Percentiles rank a stretch among this genome's conserved stretches.
Evolutionary conservation across 2,113 vertebrate species (phyloP).

Genomic region (Pseudorectes ferrugineus): DNA sequence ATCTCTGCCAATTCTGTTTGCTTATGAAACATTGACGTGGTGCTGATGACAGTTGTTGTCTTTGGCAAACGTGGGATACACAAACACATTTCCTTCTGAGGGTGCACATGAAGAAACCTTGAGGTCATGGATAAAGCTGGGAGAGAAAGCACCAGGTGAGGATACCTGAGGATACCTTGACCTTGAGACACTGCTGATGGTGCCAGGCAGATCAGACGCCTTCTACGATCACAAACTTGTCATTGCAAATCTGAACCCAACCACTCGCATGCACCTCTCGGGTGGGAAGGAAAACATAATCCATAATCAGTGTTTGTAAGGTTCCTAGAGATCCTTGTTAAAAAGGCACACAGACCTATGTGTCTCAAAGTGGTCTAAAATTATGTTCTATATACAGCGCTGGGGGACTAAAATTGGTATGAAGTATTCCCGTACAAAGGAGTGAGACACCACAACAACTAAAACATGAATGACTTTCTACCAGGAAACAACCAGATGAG

Average conservation of each 20-base stretch:
- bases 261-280: background rate
- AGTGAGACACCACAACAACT: background rate
- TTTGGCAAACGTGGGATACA: background rate
- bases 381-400: background rate
- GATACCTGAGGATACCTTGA: background rate
- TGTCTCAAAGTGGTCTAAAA: background rate
- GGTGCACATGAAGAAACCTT: rapidly evolving
- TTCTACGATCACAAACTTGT: background rate
- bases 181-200: background rate
- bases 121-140: background rate
- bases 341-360: background rate
- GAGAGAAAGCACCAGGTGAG: background rate
- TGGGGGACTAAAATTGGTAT: background rate
- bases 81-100: background rate
- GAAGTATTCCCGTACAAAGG: background rate
- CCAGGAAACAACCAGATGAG: background rate
- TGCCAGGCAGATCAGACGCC: background rate
- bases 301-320: background rate
- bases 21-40: background rate
- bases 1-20: background rate
- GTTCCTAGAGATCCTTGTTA: background rate
- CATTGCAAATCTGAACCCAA: background rate
- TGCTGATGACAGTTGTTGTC: background rate
- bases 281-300: background rate
- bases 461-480: background rate